Evolutionary conservation across 2,797 vertebrate genomes (phyloP).

Genomic region (Schizothorax lantsangensis): DNA sequence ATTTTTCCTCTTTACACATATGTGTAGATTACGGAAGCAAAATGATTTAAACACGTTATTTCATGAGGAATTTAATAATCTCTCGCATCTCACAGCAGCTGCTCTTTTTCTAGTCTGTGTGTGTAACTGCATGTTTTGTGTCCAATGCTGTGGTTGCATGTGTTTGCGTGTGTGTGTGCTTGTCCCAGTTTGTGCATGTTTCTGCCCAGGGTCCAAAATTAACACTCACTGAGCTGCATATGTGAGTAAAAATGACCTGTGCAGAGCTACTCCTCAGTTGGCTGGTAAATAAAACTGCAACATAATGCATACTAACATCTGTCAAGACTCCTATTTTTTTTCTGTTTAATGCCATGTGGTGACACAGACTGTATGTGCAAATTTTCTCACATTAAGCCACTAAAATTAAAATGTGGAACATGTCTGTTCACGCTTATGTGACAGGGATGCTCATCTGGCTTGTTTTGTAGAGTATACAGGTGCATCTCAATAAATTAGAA

Average conservation of each 20-base stretch:
- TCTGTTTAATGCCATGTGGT: neutral
- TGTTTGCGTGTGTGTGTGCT: neutral
- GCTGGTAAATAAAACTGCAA: neutral
- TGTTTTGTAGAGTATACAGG: neutral
- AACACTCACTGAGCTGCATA: conserved; percentile 19
- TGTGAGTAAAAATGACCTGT: conserved; percentile 33
- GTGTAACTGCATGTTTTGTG: neutral
- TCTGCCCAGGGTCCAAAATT: conserved; percentile 22
- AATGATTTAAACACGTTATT: neutral
- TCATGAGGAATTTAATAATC: neutral
- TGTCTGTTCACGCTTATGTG: neutral
- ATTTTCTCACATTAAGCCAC: neutral
- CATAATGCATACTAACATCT: neutral
- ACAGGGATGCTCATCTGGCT: neutral
- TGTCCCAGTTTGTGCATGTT: conserved; percentile 38
- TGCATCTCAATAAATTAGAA: too few species aligned
- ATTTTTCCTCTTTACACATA: neutral
- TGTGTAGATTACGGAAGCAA: neutral
- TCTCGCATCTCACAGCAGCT: conserved; percentile 26
- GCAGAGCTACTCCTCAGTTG: neutral
- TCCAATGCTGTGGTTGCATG: neutral
- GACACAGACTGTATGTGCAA: neutral
- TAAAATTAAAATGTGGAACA: neutral
- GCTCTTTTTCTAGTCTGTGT: conserved; percentile 2
- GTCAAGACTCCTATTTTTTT: neutral